A percentile compares a stretch with the other conserved stretches of the same genome.
These are phyloP conservation scores for Anarsia innoxiella DNA, from an alignment of 2,888 invertebrate species.

Conservation along the genomic window DNA sequence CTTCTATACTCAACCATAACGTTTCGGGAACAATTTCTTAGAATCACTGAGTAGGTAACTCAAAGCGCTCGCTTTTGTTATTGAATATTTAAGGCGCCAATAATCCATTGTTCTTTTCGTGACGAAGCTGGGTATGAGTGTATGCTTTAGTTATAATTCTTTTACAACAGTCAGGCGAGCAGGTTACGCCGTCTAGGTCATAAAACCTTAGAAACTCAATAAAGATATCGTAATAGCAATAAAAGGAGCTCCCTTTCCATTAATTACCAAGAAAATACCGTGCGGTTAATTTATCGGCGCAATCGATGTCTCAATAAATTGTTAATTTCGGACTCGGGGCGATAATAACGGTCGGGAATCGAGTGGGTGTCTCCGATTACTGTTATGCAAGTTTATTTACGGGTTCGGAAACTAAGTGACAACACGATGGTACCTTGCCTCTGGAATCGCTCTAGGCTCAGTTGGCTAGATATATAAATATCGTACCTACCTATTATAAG, in stretches of 20 bases:
- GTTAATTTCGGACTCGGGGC: constrained; percentile 41
- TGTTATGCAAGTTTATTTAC: constrained; percentile 29
- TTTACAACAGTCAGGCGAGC: constrained; percentile 21
- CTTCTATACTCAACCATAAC: constrained; percentile 27
- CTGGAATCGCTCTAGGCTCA: too few species aligned
- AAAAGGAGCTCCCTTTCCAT: constrained; percentile 46
- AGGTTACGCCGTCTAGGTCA: constrained; percentile 23
- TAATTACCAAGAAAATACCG: constrained; percentile 54
- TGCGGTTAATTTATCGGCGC: constrained; percentile 49
- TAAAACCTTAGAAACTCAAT: constrained; percentile 47
- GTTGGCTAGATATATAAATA: too few species aligned
- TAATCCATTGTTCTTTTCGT: constrained; percentile 5
- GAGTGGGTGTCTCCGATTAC: constrained; percentile 35
- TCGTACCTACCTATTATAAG: too few species aligned
- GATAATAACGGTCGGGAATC: constrained; percentile 31
- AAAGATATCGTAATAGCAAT: constrained; percentile 56
- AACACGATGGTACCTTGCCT: constrained; percentile 5
- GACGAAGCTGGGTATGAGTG: too few species aligned
- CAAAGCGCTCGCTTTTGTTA: too few species aligned
- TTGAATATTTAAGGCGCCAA: neutral
- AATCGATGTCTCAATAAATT: constrained; percentile 56
- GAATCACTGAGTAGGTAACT: too few species aligned
- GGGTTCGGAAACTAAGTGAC: constrained; percentile 7
- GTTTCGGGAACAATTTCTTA: constrained; percentile 22
- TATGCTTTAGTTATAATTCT: too few species aligned